These are phyloP conservation scores for Cephus nigrinus DNA, from an alignment of 2,888 invertebrate species.

Conservation along the genomic window DNA sequence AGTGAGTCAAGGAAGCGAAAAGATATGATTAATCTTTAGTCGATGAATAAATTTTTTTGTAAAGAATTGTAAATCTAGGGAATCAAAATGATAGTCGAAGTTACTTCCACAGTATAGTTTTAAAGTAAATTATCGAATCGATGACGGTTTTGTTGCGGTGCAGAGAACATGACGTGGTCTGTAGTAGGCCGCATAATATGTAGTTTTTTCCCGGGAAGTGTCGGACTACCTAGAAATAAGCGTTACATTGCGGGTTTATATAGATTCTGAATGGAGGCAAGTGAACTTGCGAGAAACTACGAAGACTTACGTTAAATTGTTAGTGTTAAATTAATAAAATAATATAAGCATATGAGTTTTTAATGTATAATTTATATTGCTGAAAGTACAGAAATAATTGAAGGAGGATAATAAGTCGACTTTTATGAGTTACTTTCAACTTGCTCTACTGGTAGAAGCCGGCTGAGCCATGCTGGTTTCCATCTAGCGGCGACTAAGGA, in stretches of 20 bases:
- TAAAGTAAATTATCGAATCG: conserved; percentile 38
- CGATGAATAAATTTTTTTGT: background rate
- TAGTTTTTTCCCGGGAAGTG: conserved; percentile 50
- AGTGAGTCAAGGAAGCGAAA: no score
- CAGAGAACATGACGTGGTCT: conserved; percentile 44
- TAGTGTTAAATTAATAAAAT: background rate
- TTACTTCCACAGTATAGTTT: conserved; percentile 51
- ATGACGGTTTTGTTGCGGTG: conserved; percentile 37
- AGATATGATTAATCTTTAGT: background rate
- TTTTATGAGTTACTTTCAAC: background rate
- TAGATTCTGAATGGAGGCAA: conserved; percentile 28
- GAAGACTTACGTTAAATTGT: background rate
- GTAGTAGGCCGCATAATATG: conserved; percentile 45
- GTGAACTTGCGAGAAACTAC: conserved; percentile 38
- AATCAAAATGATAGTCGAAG: conserved; percentile 49
- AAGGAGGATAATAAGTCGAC: background rate
- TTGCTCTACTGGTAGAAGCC: background rate
- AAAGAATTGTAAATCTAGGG: background rate
- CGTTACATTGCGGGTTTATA: conserved; percentile 38
- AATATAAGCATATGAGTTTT: background rate
- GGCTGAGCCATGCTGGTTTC: background rate
- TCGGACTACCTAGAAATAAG: conserved; percentile 44
- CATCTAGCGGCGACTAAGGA: background rate
- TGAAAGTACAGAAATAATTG: background rate
- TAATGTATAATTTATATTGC: background rate